Evolutionary conservation across 1,140 invertebrate genomes (phyloP), one percentile per base, ranked within the genome.

Genomic region (Tigriopus japonicus): DNA sequence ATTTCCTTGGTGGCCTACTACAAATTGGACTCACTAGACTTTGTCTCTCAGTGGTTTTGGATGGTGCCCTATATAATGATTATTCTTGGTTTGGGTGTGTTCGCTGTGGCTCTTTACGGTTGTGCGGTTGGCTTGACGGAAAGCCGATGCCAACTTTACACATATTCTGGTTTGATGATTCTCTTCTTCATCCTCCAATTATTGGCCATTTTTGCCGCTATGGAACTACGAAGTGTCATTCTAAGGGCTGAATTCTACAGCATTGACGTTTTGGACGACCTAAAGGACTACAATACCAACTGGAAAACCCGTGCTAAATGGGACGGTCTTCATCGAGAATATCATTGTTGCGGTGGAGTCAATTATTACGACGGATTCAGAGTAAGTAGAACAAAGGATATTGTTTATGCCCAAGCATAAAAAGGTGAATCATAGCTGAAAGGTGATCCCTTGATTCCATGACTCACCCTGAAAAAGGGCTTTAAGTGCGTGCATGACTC

Each of bases 151-250:
- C 24, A 54, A 23, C 52, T 54, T 13, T 15, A 23, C n/a, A 23
- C 52, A 6, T 54, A 6, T 54, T 21, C 52, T 1, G 52, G 14
- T 21, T 23, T 54, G n/a, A 23, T 54, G 21, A 15, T 54, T n/a
- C n/a, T 28, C 3, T 28, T 54, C 21, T 54, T 54, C 35, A 28
- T 54, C 19, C 19, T 28, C 35, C 52, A 54, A 28, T 12, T 54
- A 7, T 21, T 54, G 17, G 52, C 52, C 21, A 54, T 54, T 54
- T 54, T 54, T 54, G 52, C 52, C 35, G 52, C 52, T 13, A n/a
- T 54, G 21, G 52, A 54, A 28, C 13, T 54, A 15, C 21, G 52
- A 6, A 14, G 19, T 19, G 52, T 23, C 21, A 54, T 54, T 54
- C 12, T 23, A 6, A 54, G 35, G 7, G 52, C 21, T 13, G 21